Base-by-base conservation (phyloP, 2,888 invertebrate genomes). In the Anoplius nigerrimus region DNA sequence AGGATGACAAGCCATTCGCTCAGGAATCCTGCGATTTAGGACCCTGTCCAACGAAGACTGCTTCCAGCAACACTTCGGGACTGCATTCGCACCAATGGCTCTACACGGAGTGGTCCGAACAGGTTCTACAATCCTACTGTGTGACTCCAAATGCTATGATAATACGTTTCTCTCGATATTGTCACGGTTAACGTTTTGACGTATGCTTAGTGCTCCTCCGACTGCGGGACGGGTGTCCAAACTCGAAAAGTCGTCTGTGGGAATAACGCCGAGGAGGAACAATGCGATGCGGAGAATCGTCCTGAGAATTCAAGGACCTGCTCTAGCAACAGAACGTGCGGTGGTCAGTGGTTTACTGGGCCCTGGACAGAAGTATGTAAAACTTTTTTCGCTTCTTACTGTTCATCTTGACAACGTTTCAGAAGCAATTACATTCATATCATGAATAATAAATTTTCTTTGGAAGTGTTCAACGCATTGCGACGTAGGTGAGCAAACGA, bases 331-430 rank as follows among this genome's bases (percentile, higher is more conserved):
- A 91, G 91, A 75, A 92, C 91, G 75, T 96, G 94, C 86, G 93
- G 82, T 87, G 94, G 95, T 0, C 92, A 94, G 81, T 97, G 97
- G 97, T 97, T 96, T 85, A 91, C 93, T 6, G 95, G 97, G 43
- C 93, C 94, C 0, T 95, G 94, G 94, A 90, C 92, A 1, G 74
- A 80, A 72, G 87, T 86, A 59, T 18, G 55, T 56, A 0, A 56
- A 21, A 48, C 66, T 62, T 18, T 13, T 21, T 34, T n/a, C n/a
- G n/a, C n/a, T n/a, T n/a, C n/a, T n/a, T n/a, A n/a, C n/a, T n/a
- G n/a, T n/a, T n/a, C n/a, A n/a, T n/a, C n/a, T n/a, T n/a, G n/a
- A n/a, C n/a, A n/a, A n/a, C n/a, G n/a, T n/a, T n/a, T n/a, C n/a
- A n/a, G n/a, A n/a, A n/a, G n/a, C n/a, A n/a, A n/a, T n/a, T n/a